Evolutionary conservation across 2,113 vertebrate species (phyloP).

Genomic region (Rutilus rutilus): DNA sequence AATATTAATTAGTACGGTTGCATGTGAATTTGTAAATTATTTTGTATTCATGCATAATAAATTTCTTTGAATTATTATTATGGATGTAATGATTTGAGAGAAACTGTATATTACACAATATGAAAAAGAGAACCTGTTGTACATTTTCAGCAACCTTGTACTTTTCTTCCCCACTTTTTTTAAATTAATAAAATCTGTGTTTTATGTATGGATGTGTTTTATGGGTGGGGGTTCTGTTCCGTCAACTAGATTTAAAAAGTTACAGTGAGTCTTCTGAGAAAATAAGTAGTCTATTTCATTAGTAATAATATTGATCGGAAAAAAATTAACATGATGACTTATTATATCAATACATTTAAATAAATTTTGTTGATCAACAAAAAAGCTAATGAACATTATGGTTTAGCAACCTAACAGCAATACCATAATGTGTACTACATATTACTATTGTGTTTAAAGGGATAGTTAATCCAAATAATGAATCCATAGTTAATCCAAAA

Average conservation of each 20-base stretch:
- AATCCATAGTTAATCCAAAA: too few relatives aligned
- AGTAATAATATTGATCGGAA: background rate
- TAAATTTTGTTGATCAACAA: background rate
- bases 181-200: constrained; percentile 54
- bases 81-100: constrained; percentile 36
- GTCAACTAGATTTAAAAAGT: background rate
- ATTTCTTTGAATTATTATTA: constrained; percentile 48
- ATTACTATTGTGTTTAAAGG: too few relatives aligned
- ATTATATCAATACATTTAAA: background rate
- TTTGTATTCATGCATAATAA: constrained; percentile 53
- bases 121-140: constrained; percentile 25
- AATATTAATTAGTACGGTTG: constrained; percentile 37
- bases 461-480: too few relatives aligned
- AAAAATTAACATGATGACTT: background rate
- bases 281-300: background rate
- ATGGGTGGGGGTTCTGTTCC: too few relatives aligned
- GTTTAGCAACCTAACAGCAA: too few relatives aligned
- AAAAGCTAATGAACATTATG: background rate
- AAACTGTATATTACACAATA: constrained; percentile 29
- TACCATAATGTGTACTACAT: too few relatives aligned
- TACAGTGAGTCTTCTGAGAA: background rate
- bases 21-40: constrained; percentile 55
- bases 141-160: constrained; percentile 41
- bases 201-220: background rate
- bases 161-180: constrained; percentile 44